Evolutionary conservation across 2,113 vertebrate species (phyloP).

Genomic region (Sminthopsis crassicaudata): DNA sequence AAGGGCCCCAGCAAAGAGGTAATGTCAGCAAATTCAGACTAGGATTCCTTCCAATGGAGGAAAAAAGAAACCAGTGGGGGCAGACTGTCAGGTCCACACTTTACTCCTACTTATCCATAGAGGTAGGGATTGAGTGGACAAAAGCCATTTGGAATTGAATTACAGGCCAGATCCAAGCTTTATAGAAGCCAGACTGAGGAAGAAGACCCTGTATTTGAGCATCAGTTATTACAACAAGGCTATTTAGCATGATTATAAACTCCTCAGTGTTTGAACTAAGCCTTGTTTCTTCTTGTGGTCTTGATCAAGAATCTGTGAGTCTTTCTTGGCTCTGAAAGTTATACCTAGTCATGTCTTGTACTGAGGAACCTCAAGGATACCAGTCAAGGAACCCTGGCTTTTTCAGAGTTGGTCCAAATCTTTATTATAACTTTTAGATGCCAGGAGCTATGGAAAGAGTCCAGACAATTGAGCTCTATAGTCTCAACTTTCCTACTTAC

Average conservation of each 20-base stretch:
- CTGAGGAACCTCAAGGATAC: neutral
- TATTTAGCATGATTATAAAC: neutral
- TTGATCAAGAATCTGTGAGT: neutral
- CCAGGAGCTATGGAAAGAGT: neutral
- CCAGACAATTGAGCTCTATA: neutral
- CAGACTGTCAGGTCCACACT: neutral
- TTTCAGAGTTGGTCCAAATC: neutral
- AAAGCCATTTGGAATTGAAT: neutral
- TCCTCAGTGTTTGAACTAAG: neutral
- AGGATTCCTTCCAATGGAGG: neutral
- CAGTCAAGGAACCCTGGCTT: neutral
- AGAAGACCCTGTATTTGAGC: neutral
- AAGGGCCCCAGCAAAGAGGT: neutral
- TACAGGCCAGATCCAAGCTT: neutral
- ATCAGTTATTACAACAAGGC: neutral
- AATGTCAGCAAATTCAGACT: neutral
- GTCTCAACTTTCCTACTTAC: neutral
- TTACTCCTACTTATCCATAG: neutral
- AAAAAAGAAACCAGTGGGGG: neutral
- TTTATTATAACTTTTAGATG: neutral
- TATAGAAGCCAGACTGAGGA: neutral
- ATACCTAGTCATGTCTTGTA: neutral
- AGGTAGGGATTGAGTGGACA: neutral
- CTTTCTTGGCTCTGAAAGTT: neutral
- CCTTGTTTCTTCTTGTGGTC: neutral